Conservation (phyloP, 2,113 vertebrate genomes). For the Oncorhynchus kisutch region DNA sequence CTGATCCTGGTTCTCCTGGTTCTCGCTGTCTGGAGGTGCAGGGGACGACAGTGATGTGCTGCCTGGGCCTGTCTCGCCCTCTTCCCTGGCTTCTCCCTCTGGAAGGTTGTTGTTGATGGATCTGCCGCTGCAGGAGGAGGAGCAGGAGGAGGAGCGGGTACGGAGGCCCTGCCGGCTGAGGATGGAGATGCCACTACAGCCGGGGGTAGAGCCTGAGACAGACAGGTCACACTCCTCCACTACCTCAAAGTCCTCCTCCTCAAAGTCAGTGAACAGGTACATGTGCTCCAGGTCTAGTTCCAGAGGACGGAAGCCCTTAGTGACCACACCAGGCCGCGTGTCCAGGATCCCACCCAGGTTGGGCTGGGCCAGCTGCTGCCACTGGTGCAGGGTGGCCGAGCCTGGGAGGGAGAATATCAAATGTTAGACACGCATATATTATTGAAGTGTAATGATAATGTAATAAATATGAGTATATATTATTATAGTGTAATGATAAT, state of each 20-base stretch:
- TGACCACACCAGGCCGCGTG: slow-evolving; percentile 91
- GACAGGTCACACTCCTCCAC: slow-evolving; percentile 80
- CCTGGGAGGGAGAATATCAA: slow-evolving; percentile 65
- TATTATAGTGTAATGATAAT: too few relatives aligned
- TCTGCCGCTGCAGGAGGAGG: slow-evolving; percentile 69
- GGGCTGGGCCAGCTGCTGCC: slow-evolving; percentile 97
- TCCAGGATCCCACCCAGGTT: slow-evolving; percentile 94
- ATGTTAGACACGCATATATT: background rate
- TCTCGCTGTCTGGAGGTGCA: slow-evolving; percentile 73
- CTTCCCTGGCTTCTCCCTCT: slow-evolving; percentile 15
- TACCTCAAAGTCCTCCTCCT: slow-evolving; percentile 84
- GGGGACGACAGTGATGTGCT: slow-evolving; percentile 36
- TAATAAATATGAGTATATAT: too few relatives aligned
- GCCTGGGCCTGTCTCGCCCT: slow-evolving; percentile 25
- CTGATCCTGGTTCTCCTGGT: slow-evolving; percentile 79
- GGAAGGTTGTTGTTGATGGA: slow-evolving; percentile 43
- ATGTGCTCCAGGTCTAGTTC: slow-evolving; percentile 86
- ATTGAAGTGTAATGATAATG: too few relatives aligned
- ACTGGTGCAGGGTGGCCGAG: slow-evolving; percentile 96
- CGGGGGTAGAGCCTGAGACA: slow-evolving; percentile 54
- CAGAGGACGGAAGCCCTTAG: slow-evolving; percentile 93
- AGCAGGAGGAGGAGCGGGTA: slow-evolving; percentile 85
- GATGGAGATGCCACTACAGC: slow-evolving; percentile 46
- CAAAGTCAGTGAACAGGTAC: slow-evolving; percentile 93
- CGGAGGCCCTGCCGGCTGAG: slow-evolving; percentile 75